Evolutionary conservation across 2,888 invertebrate genomes (phyloP), one percentile per base, ranked within the genome.

Genomic region (Anoplius nigerrimus): DNA sequence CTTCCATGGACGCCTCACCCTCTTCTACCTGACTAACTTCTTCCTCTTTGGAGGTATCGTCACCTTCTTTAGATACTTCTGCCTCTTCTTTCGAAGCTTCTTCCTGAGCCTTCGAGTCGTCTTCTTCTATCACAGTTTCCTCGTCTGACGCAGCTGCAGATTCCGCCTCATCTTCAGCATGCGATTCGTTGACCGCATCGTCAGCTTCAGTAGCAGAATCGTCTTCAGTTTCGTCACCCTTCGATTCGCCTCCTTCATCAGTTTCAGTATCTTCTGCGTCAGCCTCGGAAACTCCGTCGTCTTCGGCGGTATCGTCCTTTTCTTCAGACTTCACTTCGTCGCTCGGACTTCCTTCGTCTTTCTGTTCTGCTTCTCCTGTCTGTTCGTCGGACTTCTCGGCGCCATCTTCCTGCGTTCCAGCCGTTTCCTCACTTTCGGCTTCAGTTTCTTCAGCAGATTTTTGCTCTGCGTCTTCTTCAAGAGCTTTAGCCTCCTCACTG

Each of bases 121-220:
- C 74, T 11, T 62, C 69, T 24, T 77, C 79, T 22, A 56, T 72
- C 43, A 62, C 43, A 3, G 55, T n/a, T 34, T 73, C 62, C 18
- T 74, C 70, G 0, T 60, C 48, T 1, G 48, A 48, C 2, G n/a
- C 48, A 48, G 48, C 48, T 1, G 15, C 22, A 21, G 16, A 75
- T 27, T 27, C 69, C 34, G 72, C 72, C 13, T 18, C 43, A 6
- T 57, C 56, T 2, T 42, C n/a, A 27, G 27, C 27, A 2, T 34
- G n/a, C n/a, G n/a, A n/a, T 1, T 27, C 11, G n/a, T 16, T 16
- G 8, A 27, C 13, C 34, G 18, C 55, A 2, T 11, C 18, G 2
- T 27, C 18, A n/a, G 15, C 42, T 42, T 42, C 13, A 13, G 8
- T 42, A 42, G 8, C 42, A 42, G 48, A 48, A 18, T 48, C 48